Base-by-base conservation (phyloP, 2,113 vertebrate genomes). In the Chaetura pelagica region DNA sequence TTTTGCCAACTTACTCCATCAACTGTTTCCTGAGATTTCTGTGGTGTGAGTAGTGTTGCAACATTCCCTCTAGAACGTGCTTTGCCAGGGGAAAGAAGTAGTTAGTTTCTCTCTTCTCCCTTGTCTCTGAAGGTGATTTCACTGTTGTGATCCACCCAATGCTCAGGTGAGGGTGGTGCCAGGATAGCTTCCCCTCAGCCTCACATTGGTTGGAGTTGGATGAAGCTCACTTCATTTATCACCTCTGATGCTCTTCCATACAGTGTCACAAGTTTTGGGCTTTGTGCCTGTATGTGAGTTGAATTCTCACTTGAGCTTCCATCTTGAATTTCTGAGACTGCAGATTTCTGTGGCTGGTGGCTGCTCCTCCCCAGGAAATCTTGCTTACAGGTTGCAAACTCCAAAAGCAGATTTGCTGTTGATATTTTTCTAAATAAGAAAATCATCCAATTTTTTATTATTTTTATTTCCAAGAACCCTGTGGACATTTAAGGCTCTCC, bases 171-270 rank as follows among this genome's bases (percentile, higher is more conserved):
- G 62, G 55, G 19, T 62, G 10, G 42, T 59, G 21, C 10, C 1
- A 6, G 19, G 14, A 18, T 48, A 30, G 22, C 12, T 74, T 76
- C 7, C 23, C 8, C 9, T 92, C 15, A 54, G 17, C 27, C 64
- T 79, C n/a, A 3, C 1, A 8, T 32, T 0, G 1, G 6, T 18
- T 18, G 40, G 29, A 46, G 15, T 1, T 69, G n/a, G 40, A 12
- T 61, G 61, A 68, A 75, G 15, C 8, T 38, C 22, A 15, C 24
- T 71, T 77, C 4, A 2, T 68, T 75, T 54, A 30, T 2, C 27
- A 9, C 51, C 16, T 81, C 40, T 51, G 34, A 4, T 30, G 5
- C 23, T 34, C 8, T 22, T 87, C 20, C 30, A 62, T 72, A 57
- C 4, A 49, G 10, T 7, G 5, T 30, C 32, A 20, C 21, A 46